Conservation (phyloP, 1,140 invertebrate species). For the Samia ricini region DNA sequence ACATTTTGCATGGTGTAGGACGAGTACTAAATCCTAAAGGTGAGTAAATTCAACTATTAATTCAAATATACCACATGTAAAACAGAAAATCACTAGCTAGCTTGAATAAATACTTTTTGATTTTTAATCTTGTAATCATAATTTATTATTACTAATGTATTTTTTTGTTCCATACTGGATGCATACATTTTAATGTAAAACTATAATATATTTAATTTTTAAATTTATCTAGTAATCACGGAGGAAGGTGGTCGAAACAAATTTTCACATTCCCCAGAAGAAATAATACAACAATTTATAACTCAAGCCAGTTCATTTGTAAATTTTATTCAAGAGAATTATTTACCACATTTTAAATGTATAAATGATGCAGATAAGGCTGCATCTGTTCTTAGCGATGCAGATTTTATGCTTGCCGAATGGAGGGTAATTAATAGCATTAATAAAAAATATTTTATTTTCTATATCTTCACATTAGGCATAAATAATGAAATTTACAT, state of each 20-base stretch:
- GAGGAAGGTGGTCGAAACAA: constrained; percentile 45
- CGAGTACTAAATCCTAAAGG: constrained; percentile 87
- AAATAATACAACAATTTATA: constrained; percentile 81
- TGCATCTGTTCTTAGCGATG: constrained; percentile 79
- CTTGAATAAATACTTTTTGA: no score
- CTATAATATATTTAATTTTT: background rate
- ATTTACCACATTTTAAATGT: constrained; percentile 82
- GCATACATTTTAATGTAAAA: no score
- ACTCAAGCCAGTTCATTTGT: constrained; percentile 81
- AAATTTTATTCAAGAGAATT: constrained; percentile 86
- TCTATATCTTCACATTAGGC: background rate
- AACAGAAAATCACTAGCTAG: no score
- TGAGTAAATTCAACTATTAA: constrained; percentile 39
- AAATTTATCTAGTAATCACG: constrained; percentile 38
- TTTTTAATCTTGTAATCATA: background rate
- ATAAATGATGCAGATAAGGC: constrained; percentile 78
- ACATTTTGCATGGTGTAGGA: constrained; percentile 86
- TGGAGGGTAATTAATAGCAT: constrained; percentile 78
- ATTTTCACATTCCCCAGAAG: constrained; percentile 81
- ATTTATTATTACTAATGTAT: background rate
- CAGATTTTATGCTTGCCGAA: constrained; percentile 81
- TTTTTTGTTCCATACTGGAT: no score
- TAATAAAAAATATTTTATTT: background rate
- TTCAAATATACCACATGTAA: no score
- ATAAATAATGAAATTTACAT: background rate